Percentiles rank a stretch among this genome's conserved stretches.
phyloP scores from a whole-genome alignment of 2,113 vertebrate species.

The Vidua macroura region DNA sequence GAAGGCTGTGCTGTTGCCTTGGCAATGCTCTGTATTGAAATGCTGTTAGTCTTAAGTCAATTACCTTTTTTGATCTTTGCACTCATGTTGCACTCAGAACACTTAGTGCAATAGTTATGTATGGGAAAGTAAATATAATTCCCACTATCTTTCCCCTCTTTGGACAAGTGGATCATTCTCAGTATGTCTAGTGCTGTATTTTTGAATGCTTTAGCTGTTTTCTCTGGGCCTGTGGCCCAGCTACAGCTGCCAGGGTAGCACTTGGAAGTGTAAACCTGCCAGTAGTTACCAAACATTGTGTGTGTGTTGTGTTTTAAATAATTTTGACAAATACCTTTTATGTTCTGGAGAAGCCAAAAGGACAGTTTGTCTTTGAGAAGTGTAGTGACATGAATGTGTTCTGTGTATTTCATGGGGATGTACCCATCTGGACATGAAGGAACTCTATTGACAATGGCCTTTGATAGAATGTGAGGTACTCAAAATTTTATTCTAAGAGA shows the following conservation, averaged over 20 bases:
- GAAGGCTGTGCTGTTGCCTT: not conserved
- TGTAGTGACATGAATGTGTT: not conserved
- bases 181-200: not conserved
- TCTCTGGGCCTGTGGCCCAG: not conserved
- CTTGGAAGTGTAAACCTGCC: not conserved
- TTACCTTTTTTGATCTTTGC: not conserved
- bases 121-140: not conserved
- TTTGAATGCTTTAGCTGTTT: not conserved
- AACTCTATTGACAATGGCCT: not conserved
- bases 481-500: not conserved
- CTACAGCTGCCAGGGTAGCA: not conserved
- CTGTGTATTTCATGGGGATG: not conserved
- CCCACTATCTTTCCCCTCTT: not conserved
- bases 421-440: not conserved
- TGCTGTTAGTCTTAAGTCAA: not conserved
- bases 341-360: not conserved
- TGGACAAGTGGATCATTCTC: not conserved
- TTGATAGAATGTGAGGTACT: rapidly evolving
- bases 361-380: not conserved
- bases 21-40: not conserved
- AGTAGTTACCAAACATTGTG: not conserved
- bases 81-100: not conserved
- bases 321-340: not conserved
- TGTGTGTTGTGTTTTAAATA: not conserved
- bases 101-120: not conserved